phyloP scores from a whole-genome alignment of 2,888 invertebrate species.

The Diploptera punctata region DNA sequence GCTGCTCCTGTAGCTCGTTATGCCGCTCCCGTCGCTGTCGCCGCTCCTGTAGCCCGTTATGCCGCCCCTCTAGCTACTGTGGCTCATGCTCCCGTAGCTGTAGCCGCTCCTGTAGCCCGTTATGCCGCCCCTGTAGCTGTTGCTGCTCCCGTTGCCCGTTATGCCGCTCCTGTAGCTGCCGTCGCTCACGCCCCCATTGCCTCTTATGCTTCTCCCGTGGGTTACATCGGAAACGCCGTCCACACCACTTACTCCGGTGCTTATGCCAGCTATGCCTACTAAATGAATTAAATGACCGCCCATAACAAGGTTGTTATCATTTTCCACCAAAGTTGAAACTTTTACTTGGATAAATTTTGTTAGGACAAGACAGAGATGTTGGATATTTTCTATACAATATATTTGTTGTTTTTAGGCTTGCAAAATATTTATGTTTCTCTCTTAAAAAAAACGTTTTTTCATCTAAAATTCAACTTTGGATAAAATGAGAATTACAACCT shows the following conservation, averaged over 20 bases:
- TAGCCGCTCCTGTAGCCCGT: not conserved
- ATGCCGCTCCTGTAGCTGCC: no score
- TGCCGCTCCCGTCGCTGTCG: not conserved
- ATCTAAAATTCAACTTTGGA: no score
- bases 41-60: not conserved
- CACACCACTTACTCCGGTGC: conserved; percentile 33
- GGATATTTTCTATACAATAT: no score
- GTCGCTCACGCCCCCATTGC: conserved; percentile 34
- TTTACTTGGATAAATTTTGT: no score
- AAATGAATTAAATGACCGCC: no score
- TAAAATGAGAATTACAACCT: no score
- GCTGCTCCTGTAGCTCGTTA: not conserved
- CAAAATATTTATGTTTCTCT: no score
- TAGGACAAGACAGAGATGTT: no score
- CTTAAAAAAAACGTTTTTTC: no score
- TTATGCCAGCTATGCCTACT: not conserved
- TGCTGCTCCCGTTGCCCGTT: not conserved
- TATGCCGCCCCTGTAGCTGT: not conserved
- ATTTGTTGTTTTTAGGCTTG: no score
- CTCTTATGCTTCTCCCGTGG: conserved; percentile 4
- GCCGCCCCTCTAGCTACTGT: conserved; percentile 28
- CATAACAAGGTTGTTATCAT: no score
- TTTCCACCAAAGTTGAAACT: no score
- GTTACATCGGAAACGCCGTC: conserved; percentile 32
- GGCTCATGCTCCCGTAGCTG: not conserved